phyloP scores from a whole-genome alignment of 1,140 invertebrate species.

The Melipona quadrifasciata region DNA sequence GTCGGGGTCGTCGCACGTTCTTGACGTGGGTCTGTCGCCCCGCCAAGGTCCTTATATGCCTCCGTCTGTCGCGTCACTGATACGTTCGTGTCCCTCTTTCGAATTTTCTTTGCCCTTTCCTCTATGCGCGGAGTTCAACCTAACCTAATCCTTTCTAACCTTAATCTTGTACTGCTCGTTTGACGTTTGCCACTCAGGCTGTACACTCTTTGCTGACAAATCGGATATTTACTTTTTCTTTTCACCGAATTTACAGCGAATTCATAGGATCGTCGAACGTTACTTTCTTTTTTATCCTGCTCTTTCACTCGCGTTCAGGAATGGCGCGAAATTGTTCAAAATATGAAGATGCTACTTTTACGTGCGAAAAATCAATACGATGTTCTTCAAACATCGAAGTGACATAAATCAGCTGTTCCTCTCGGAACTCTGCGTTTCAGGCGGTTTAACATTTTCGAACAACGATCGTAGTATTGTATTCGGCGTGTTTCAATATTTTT shows the following conservation, averaged over 20 bases:
- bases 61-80: conserved; percentile 34
- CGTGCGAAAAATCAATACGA: conserved; percentile 64
- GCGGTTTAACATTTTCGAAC: conserved; percentile 10
- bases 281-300: neutral
- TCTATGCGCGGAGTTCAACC: neutral
- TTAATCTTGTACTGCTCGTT: conserved; percentile 28
- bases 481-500: neutral
- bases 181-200: conserved; percentile 14
- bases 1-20: conserved; percentile 81
- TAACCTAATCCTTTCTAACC: conserved; percentile 46
- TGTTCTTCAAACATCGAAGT: conserved; percentile 48
- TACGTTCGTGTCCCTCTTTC: conserved; percentile 23
- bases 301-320: neutral
- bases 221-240: neutral
- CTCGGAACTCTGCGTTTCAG: conserved; percentile 36
- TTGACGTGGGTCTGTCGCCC: conserved; percentile 78
- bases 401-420: conserved; percentile 69
- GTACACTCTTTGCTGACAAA: neutral
- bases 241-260: neutral
- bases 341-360: conserved; percentile 3
- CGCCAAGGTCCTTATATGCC: conserved; percentile 74
- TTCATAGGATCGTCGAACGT: neutral
- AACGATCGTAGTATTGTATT: neutral
- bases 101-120: conserved; percentile 17
- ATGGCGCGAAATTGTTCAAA: neutral